phyloP scores from a whole-genome alignment of 2,888 invertebrate genomes.

The Ophonus ardosiacus region DNA sequence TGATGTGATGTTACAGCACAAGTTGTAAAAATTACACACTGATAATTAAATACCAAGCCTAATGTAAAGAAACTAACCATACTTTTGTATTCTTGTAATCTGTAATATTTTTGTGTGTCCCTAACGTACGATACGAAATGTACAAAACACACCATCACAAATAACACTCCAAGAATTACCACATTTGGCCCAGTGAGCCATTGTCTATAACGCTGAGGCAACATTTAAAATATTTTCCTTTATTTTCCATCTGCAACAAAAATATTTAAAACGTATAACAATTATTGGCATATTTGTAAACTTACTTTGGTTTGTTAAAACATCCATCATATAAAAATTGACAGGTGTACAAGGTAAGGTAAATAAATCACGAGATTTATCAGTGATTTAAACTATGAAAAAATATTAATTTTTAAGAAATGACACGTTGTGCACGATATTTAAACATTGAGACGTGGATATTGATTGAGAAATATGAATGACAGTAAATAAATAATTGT shows the following conservation, averaged over 20 bases:
- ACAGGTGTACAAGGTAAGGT: slow-evolving; percentile 44
- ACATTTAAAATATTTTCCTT: slow-evolving; percentile 68
- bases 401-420: background rate
- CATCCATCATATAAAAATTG: slow-evolving; percentile 54
- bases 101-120: slow-evolving; percentile 75
- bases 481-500: slow-evolving; percentile 1
- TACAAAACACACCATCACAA: slow-evolving; percentile 73
- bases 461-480: slow-evolving; percentile 1
- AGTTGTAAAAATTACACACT: no score
- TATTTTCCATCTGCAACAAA: slow-evolving; percentile 64
- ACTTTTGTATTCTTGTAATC: slow-evolving; percentile 75
- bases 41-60: background rate
- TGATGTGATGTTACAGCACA: no score
- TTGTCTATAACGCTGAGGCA: slow-evolving; percentile 69
- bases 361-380: slow-evolving; percentile 27
- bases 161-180: slow-evolving; percentile 69
- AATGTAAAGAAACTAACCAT: slow-evolving; percentile 72
- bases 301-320: slow-evolving; percentile 45
- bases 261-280: background rate
- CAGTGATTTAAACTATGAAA: slow-evolving; percentile 2
- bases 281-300: slow-evolving; percentile 4
- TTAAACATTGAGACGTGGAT: background rate
- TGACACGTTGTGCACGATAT: background rate
- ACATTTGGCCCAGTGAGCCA: slow-evolving; percentile 70
- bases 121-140: slow-evolving; percentile 76